phyloP scores from a whole-genome alignment of 2,888 invertebrate species.

The Biston betularia region DNA sequence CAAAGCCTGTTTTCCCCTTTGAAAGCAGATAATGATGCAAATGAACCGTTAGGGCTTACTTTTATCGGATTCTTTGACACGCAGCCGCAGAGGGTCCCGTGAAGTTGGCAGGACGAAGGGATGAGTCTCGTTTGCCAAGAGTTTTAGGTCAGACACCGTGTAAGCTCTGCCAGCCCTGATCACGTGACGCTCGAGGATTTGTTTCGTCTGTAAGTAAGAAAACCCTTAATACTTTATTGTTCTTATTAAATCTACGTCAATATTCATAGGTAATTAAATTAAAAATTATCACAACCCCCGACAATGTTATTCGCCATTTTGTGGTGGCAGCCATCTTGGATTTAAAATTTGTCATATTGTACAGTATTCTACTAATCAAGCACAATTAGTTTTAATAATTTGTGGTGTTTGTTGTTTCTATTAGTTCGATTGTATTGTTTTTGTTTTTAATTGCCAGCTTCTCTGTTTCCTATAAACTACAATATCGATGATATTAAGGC shows the following conservation, averaged over 20 bases:
- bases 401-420: no score
- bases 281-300: no score
- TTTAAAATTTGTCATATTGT: no score
- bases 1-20: slow-evolving; percentile 17
- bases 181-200: slow-evolving; percentile 95
- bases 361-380: background rate
- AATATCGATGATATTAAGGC: no score
- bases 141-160: slow-evolving; percentile 92
- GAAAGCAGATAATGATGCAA: slow-evolving; percentile 52
- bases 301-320: no score
- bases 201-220: slow-evolving; percentile 73
- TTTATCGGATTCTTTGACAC: slow-evolving; percentile 91
- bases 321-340: no score
- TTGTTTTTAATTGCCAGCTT: no score
- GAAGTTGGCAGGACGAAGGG: slow-evolving; percentile 89
- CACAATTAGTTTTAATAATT: no score
- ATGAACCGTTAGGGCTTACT: slow-evolving; percentile 72
- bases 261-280: no score
- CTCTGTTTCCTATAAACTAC: no score
- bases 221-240: background rate
- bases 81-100: slow-evolving; percentile 90
- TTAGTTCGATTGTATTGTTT: no score
- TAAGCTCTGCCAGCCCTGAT: slow-evolving; percentile 92
- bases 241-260: background rate
- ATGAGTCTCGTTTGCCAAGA: slow-evolving; percentile 89